These are phyloP conservation scores for Steatornis caripensis DNA, from an alignment of 2,113 vertebrate species.

Conservation along the genomic window DNA sequence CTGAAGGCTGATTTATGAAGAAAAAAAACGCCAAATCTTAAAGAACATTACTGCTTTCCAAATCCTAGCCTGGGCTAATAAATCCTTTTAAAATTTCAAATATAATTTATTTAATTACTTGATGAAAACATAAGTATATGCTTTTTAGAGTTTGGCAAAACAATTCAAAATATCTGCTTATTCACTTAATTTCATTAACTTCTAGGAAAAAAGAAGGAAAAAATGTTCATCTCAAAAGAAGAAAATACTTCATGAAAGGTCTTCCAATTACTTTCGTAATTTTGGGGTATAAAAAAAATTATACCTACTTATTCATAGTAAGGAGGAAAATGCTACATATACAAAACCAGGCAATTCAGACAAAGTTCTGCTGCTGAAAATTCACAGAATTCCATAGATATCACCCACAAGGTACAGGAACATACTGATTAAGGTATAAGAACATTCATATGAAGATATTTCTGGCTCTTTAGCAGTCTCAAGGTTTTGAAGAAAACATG, in stretches of 20 bases:
- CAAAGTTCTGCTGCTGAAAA: background rate
- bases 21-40: background rate
- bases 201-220: background rate
- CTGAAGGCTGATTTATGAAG: background rate
- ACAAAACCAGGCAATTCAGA: background rate
- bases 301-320: background rate
- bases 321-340: background rate
- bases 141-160: background rate
- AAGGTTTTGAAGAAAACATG: background rate
- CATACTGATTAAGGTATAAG: background rate
- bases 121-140: background rate
- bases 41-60: constrained; percentile 19
- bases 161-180: background rate
- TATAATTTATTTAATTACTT: background rate
- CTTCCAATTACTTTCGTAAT: background rate
- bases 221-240: background rate
- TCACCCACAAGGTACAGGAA: background rate
- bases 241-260: background rate
- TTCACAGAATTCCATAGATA: background rate
- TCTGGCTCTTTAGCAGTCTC: background rate
- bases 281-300: background rate
- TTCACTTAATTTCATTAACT: background rate
- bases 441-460: background rate
- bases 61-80: background rate
- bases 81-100: background rate